Evolutionary conservation across 92 coral and sea anemone genomes (phyloP), one percentile per base, ranked within the genome.

Genomic region (Umimayanthus chanpuru): DNA sequence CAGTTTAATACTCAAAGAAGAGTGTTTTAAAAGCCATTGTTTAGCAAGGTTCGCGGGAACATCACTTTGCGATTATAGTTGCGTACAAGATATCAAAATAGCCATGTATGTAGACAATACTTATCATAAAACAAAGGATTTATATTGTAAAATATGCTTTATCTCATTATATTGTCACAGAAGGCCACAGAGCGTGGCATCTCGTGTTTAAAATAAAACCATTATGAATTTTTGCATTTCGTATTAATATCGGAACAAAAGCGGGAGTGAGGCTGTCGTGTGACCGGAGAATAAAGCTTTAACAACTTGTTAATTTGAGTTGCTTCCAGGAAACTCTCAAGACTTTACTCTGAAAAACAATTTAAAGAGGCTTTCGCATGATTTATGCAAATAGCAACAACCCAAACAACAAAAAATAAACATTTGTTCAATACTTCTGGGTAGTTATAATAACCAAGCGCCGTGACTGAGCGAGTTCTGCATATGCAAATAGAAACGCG

Each of bases 341-440:
- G 36, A 73, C 40, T 32, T 20, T 5, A 40, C 40, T 40, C 43
- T 14, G 49, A 6, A 16, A 38, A 6, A 15, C 23, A 40, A 47
- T 7, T 47, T 47, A 47, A 0, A 75, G 21, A 18, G 38, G 43
- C 20, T 73, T 39, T 14, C 53, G 12, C 39, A 61, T 32, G 41
- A 20, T 80, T 80, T 80, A 80, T 80, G 85, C 85, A 80, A 80
- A 80, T 80, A 36, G 36, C 47, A 55, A 30, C 26, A 79, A 25
- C 41, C 44, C 41, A 29, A 61, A 30, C 44, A 56, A 80, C 73
- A 10, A 10, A 32, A 75, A 9, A 75, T 28, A 53, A 80, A 56
- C 85, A 80, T 58, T 79, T 25, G 25, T 25, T n/a, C 82, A 78
- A 25, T 26, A 78, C 58, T 29, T 78, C 38, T 26, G 9, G 38